Base-by-base conservation (phyloP, 2,113 vertebrate genomes). In the Azemiops feae region DNA sequence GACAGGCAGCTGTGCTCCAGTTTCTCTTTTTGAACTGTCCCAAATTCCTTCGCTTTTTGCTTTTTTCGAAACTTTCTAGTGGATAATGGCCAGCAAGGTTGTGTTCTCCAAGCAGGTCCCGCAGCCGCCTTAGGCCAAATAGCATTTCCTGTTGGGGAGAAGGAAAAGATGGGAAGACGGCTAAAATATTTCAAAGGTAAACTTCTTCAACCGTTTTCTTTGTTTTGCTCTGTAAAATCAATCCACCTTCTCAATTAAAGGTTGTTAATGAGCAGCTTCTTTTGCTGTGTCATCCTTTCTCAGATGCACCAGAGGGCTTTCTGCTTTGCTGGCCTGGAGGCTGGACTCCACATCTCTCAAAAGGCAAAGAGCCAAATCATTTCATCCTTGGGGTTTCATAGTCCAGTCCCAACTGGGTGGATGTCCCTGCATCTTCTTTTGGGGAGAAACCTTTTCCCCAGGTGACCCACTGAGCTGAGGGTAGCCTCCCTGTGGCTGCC, bases 211-310 rank as follows among this genome's bases (percentile, higher is more conserved):
- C 97, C 97, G n/a, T 91, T 87, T 96, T 97, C 64, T 96, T 92
- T 97, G 97, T 97, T 98, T 94, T 97, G 97, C 97, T 96, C 97
- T 97, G 97, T 98, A 98, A 97, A 98, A 98, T 98, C 98, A 98
- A 98, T 54, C 11, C 53, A 16, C 3, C 53, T 54, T 97, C 97
- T 98, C 98, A 97, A 98, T 98, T 98, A 98, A 98, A 98, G 95
- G 98, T 97, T 98, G 97, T 97, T 98, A 98, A 97, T 97, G 95
- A 98, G 8, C 60, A 16, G 18, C 86, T 89, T 92, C 27, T 87
- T 57, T n/a, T 94, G 74, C 92, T 57, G 95, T 53, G 89, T 92
- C 47, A 90, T 89, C 47, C 47, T 50, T 94, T 91, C 22, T 55
- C 74, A 11, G 53, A 20, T 57, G 53, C 43, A 12, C 54, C 47